Evolutionary conservation across 2,113 vertebrate species (phyloP).

Genomic region (Taxidea taxus): DNA sequence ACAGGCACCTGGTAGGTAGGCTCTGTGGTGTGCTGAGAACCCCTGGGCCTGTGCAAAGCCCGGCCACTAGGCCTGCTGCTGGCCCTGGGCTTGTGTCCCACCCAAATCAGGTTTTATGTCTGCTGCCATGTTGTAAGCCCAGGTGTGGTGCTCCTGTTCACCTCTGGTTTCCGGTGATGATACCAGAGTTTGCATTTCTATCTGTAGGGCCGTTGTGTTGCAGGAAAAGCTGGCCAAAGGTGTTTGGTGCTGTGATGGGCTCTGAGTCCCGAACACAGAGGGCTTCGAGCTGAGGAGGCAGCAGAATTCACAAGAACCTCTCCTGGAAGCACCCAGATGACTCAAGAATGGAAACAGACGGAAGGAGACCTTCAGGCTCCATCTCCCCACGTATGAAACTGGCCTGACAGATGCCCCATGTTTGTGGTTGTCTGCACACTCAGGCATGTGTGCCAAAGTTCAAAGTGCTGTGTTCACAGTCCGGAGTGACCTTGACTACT

Average conservation of each 20-base stretch:
- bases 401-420: not conserved
- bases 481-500: not conserved
- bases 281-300: not conserved
- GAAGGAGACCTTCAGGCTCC: not conserved
- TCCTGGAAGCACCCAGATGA: not conserved
- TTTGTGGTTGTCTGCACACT: not conserved
- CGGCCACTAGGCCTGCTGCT: not conserved
- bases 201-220: not conserved
- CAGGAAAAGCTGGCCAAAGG: not conserved
- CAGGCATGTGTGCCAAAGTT: not conserved
- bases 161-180: no score
- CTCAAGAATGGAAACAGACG: not conserved
- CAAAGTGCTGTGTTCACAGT: not conserved
- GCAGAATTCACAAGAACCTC: no score
- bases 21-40: not conserved
- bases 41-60: no score
- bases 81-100: rapidly evolving
- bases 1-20: no score
- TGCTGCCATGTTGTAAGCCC: not conserved
- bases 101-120: rapidly evolving
- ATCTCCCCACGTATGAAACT: not conserved
- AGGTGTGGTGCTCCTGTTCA: not conserved
- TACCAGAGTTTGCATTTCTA: not conserved
- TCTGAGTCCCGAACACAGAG: no score
- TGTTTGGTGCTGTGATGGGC: not conserved